Percentiles rank a stretch among this genome's conserved stretches.
Evolutionary conservation across 1,140 invertebrate genomes (phyloP).

Genomic region (Dreissena polymorpha): DNA sequence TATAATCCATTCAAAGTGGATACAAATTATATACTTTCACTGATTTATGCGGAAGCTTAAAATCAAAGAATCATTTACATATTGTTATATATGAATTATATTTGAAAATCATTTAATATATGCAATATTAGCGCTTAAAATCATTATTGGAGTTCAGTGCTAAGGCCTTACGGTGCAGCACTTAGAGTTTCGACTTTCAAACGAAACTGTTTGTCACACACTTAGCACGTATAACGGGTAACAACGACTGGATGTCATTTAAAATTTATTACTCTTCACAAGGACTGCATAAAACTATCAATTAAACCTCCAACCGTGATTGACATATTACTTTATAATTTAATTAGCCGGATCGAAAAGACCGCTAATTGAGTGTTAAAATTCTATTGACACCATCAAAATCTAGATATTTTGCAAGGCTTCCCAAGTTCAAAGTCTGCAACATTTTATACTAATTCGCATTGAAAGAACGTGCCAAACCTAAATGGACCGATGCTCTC

Average conservation of each 20-base stretch:
- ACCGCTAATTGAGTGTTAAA: constrained; percentile 51
- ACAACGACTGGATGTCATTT: background rate
- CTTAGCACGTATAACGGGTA: background rate
- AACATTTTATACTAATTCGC: constrained; percentile 43
- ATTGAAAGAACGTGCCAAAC: constrained; percentile 29
- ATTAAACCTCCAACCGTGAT: background rate
- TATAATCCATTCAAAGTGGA: too few species aligned
- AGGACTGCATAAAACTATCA: background rate
- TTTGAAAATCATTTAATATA: too few species aligned
- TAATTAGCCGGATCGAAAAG: constrained; percentile 50
- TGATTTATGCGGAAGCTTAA: too few species aligned
- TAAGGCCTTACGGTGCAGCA: background rate
- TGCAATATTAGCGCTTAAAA: too few species aligned
- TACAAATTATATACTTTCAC: too few species aligned
- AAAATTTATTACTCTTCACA: background rate
- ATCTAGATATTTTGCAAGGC: constrained; percentile 13
- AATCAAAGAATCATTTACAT: too few species aligned
- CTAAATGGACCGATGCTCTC: constrained; percentile 12
- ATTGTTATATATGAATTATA: too few species aligned
- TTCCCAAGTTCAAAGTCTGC: constrained; percentile 10
- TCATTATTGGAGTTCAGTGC: constrained; percentile 20
- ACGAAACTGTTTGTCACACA: background rate
- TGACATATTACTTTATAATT: constrained; percentile 27
- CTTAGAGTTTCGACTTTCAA: constrained; percentile 13
- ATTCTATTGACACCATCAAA: constrained; percentile 16